phyloP scores from a whole-genome alignment of 2,113 vertebrate species.

The Brachyistius frenatus region DNA sequence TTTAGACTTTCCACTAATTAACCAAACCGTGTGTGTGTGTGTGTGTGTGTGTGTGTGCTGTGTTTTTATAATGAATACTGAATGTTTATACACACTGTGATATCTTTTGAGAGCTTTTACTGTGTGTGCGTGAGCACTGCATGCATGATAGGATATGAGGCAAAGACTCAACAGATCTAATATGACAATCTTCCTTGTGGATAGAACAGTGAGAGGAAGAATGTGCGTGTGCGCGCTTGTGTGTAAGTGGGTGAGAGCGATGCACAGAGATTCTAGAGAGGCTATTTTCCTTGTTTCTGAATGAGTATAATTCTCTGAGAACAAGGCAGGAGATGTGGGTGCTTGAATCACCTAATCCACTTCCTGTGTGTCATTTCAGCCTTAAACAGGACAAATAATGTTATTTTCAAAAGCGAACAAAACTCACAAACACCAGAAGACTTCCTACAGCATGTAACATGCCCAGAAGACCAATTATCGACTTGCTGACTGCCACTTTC shows the following conservation, averaged over 20 bases:
- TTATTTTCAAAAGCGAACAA: constrained; percentile 21
- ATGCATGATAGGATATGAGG: constrained; percentile 46
- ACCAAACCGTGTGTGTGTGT: neutral
- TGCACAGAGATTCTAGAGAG: constrained; percentile 24
- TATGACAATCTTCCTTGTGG: constrained; percentile 57
- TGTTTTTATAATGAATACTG: constrained; percentile 62
- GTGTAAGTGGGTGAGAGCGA: neutral
- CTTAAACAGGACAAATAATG: constrained; percentile 14
- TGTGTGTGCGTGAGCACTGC: constrained; percentile 18
- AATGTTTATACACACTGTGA: constrained; percentile 56
- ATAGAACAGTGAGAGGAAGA: constrained; percentile 8
- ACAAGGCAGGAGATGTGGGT: constrained; percentile 18
- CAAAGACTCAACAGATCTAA: constrained; percentile 43
- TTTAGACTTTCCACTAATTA: constrained; percentile 45
- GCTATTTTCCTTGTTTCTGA: constrained; percentile 43
- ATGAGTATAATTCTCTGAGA: constrained; percentile 30
- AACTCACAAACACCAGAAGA: neutral
- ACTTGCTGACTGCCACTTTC: constrained; percentile 28
- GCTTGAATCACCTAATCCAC: constrained; percentile 31
- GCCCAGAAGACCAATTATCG: constrained; percentile 29
- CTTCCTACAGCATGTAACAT: neutral
- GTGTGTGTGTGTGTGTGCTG: constrained; percentile 4
- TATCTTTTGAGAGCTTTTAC: constrained; percentile 46
- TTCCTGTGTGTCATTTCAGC: constrained; percentile 14
- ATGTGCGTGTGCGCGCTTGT: neutral